Evolutionary conservation across 2,113 vertebrate genomes (phyloP).

Genomic region (Nansenia antarctica): DNA sequence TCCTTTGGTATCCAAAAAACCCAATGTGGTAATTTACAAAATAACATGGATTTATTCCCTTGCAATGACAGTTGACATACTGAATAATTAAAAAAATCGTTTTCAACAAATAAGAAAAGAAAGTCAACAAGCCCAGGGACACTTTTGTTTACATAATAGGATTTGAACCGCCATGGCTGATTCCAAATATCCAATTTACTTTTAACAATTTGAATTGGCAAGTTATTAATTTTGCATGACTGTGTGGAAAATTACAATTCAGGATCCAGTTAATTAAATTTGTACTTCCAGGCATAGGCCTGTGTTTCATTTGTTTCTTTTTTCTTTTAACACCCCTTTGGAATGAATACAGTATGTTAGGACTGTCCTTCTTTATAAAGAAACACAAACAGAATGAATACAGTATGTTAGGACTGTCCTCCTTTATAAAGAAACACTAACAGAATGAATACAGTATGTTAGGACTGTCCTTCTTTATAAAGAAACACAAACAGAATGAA

Average conservation of each 20-base stretch:
- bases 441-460: no score
- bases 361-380: background rate
- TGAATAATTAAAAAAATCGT: background rate
- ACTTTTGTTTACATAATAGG: background rate
- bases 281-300: background rate
- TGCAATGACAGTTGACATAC: background rate
- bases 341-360: background rate
- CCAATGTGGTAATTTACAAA: no score
- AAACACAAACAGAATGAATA: no score
- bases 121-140: background rate
- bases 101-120: background rate
- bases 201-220: constrained; percentile 9
- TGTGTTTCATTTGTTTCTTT: background rate
- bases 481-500: no score
- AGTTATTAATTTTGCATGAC: background rate
- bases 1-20: no score
- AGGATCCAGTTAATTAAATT: background rate
- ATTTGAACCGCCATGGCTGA: background rate
- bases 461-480: no score
- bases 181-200: constrained; percentile 16
- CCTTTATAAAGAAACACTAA: no score
- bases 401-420: no score
- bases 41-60: background rate
- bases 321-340: background rate
- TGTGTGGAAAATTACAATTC: background rate